Percentiles rank a stretch among this genome's conserved stretches.
Conservation (phyloP, 2,113 vertebrate genomes). For the Ailurus styani region DNA sequence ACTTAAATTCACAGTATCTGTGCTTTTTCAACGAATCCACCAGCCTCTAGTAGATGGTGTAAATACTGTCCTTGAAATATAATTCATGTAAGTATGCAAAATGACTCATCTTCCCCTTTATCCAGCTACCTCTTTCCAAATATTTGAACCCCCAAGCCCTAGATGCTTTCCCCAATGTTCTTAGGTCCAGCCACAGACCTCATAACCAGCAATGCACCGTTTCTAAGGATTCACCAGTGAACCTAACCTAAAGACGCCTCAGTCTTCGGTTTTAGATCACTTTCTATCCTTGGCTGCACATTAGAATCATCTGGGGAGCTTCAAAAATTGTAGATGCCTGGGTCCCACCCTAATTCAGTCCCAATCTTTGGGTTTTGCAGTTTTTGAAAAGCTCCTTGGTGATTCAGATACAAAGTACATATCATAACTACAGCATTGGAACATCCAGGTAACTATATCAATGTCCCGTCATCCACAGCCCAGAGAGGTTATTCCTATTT, state of each 20-base stretch:
- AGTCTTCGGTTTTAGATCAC: neutral
- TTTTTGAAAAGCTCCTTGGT: neutral
- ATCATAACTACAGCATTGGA: neutral
- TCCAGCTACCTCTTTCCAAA: neutral
- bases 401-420: neutral
- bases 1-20: neutral
- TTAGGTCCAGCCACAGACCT: neutral
- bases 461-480: too few relatives aligned
- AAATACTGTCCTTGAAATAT: neutral
- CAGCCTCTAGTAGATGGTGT: neutral
- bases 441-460: neutral
- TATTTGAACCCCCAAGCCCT: neutral
- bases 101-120: neutral
- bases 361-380: neutral
- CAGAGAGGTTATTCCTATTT: neutral
- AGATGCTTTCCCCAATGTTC: neutral
- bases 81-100: neutral
- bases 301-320: neutral
- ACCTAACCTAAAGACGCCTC: neutral
- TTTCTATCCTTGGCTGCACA: neutral
- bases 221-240: neutral
- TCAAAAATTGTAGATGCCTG: neutral
- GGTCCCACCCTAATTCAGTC: neutral
- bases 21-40: neutral
- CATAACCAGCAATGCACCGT: neutral